Percentiles rank a stretch among this genome's conserved stretches.
phyloP scores from a whole-genome alignment of 1,140 invertebrate genomes.

The Drosophila nannoptera region DNA sequence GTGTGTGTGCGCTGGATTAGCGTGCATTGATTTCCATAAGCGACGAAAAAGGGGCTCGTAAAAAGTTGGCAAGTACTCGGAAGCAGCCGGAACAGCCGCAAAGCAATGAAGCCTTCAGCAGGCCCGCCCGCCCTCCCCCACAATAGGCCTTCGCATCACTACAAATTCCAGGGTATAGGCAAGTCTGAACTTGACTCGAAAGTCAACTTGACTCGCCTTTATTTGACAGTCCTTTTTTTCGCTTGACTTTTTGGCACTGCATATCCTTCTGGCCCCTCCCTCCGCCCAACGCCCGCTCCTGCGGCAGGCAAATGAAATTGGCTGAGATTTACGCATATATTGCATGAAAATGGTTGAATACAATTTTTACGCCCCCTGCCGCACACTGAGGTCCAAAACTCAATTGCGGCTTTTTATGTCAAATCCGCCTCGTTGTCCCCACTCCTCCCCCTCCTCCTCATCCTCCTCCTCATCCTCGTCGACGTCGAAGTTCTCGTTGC shows the following conservation, averaged over 20 bases:
- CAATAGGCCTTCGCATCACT: neutral
- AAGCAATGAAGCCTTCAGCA: conserved; percentile 71
- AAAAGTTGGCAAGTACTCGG: conserved; percentile 52
- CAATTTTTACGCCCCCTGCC: neutral
- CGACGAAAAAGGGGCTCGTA: conserved; percentile 41
- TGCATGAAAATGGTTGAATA: conserved; percentile 20
- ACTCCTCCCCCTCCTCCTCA: too few relatives aligned
- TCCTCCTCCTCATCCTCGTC: too few relatives aligned
- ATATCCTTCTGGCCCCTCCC: neutral
- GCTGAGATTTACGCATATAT: conserved; percentile 73
- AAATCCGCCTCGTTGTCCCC: too few relatives aligned
- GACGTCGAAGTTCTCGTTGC: conserved; percentile 35
- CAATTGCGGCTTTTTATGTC: conserved; percentile 75
- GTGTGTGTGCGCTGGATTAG: too few relatives aligned
- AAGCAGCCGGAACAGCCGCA: conserved; percentile 22
- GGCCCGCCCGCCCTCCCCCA: neutral
- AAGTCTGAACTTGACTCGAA: conserved; percentile 10
- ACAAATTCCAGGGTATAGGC: conserved; percentile 4
- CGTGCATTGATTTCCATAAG: conserved; percentile 51
- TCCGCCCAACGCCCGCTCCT: conserved; percentile 35
- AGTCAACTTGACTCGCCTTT: conserved; percentile 44
- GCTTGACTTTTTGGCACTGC: conserved; percentile 26
- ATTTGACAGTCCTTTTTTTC: conserved; percentile 47
- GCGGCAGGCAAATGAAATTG: conserved; percentile 58
- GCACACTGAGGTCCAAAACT: conserved; percentile 47